A percentile compares a stretch with the other conserved stretches of the same genome.
phyloP scores from a whole-genome alignment of 2,797 vertebrate species.

The Pangasius krempfi region DNA sequence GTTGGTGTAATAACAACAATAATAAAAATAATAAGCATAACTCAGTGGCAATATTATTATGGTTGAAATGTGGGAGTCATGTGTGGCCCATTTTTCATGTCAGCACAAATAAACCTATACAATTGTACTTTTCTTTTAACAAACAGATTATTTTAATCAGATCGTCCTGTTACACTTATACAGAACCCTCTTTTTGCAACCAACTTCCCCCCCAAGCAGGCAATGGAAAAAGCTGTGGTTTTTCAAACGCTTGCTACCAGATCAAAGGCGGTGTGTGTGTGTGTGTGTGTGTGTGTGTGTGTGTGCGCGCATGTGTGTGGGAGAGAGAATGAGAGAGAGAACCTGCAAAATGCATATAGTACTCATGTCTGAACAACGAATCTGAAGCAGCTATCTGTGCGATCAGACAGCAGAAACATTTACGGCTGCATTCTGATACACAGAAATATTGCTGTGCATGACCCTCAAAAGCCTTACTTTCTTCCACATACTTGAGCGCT shows the following conservation, averaged over 20 bases:
- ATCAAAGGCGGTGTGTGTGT: constrained; percentile 59
- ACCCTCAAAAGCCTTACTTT: background rate
- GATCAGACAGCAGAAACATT: background rate
- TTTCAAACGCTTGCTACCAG: constrained; percentile 72
- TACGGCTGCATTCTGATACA: too few species aligned
- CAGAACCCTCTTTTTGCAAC: constrained; percentile 40
- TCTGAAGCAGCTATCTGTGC: constrained; percentile 11
- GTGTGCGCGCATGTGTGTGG: background rate
- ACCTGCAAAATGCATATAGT: constrained; percentile 16
- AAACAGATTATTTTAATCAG: constrained; percentile 29
- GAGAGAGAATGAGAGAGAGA: background rate
- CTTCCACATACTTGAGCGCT: background rate
- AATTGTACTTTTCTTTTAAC: constrained; percentile 9
- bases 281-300: background rate
- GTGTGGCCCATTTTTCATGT: background rate
- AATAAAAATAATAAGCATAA: background rate
- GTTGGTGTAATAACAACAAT: background rate
- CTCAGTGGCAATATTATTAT: background rate
- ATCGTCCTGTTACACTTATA: constrained; percentile 12
- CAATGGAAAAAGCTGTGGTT: constrained; percentile 82
- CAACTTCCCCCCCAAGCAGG: constrained; percentile 71
- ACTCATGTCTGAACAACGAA: constrained; percentile 14
- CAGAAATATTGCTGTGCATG: background rate
- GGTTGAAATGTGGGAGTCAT: background rate
- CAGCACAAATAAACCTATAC: background rate